Evolutionary conservation across 2,888 invertebrate genomes (phyloP), one percentile per base, ranked within the genome.

Genomic region (Papilio gigon): DNA sequence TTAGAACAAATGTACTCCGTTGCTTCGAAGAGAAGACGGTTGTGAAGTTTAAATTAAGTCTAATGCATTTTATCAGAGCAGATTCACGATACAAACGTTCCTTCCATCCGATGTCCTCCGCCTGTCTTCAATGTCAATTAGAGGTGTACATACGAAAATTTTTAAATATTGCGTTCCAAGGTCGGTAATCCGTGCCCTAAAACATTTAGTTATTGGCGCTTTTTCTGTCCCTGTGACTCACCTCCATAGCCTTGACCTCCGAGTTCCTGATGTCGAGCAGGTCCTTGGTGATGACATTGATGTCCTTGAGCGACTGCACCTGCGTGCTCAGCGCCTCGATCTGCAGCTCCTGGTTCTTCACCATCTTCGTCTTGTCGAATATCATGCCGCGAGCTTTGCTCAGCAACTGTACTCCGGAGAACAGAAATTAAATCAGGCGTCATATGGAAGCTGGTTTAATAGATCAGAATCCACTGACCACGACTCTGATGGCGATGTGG

Each of bases 221-320:
- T n/a, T 56, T 30, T n/a, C 3, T 59, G 2, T 4, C 11, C 4
- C 11, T 3, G 3, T 35, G 22, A 63, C 76, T 78, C 72, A 93
- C 93, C 87, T 95, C 94, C 81, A 96, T 93, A 83, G 96, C 96
- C 68, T 95, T 95, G 20, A 96, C 94, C 89, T 97, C 97, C 67
- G 95, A 92, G 78, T 95, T 96, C 72, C 96, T 94, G 59, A 97
- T 95, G 77, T 95, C 95, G 25, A 97, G 84, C 78, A 97, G 88
- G 76, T 96, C 96, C 82, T 96, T 97, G 2, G 97, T 96, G 70
- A 97, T 96, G 11, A 93, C 86, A n/a, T 96, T 94, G 56, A 97
- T 96, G 79, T 97, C 96, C 81, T 96, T 96, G 37, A 97, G 88
- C 1, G 96, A 96, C 50, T 93, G 92, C 8, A 96, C 95, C 84